Evolutionary conservation across 2,113 vertebrate genomes (phyloP), one percentile per base, ranked within the genome.

Genomic region (Silurus asotus): DNA sequence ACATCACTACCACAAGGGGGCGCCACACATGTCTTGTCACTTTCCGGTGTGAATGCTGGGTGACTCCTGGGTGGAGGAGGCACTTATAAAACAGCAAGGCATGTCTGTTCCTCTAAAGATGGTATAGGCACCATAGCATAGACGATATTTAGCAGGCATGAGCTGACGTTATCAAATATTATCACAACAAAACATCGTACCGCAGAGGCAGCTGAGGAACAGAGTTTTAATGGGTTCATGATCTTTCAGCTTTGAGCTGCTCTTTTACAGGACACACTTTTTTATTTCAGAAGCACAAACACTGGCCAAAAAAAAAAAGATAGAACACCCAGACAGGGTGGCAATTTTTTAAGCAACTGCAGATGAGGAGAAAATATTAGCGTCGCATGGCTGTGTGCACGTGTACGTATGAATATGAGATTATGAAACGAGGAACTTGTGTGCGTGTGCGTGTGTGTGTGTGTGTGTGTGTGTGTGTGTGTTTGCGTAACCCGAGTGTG

Each of bases 401-500:
- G 76, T 58, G 61, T 85, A 14, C 20, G 76, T 48, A 69, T 58
- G 84, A 79, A 78, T 65, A 19, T 37, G 59, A 45, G 48, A 37
- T 69, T 58, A 67, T 56, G 75, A 85, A 51, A 67, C 23, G n/a
- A 79, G 77, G 53, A 78, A 56, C 55, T n/a, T 65, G 62, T 65
- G 84, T 58, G 88, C 76, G 77, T 2, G n/a, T 58, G 48, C 83
- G 85, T 64, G 49, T 80, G 72, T 48, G 82, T n/a, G 75, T 88
- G 82, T 82, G 84, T 87, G 85, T 85, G 67, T 84, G 81, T 55
- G 67, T 49, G 59, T 89, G 86, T 82, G 76, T 84, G 77, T 56
- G 17, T 84, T 48, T 75, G 80, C 59, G 64, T 70, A 81, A 80
- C 58, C 82, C 81, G 45, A 77, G 69, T 85, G 77, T 77, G 87